Evolutionary conservation across 2,113 vertebrate genomes (phyloP), one percentile per base, ranked within the genome.

Genomic region (Rissa tridactyla): DNA sequence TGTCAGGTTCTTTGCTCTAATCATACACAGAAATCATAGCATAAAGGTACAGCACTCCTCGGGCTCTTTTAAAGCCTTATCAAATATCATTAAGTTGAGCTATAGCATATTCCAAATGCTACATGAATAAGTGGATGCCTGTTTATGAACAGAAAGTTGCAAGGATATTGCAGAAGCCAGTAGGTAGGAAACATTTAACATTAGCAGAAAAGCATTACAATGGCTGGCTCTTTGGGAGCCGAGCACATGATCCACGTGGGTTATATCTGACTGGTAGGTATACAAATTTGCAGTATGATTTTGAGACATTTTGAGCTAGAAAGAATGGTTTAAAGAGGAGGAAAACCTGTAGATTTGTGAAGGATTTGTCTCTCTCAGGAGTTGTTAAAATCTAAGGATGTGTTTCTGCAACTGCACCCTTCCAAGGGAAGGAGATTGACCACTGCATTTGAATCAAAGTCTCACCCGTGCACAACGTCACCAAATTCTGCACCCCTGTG

Each of bases 171-270:
- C 34, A 65, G 40, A 94, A 83, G 38, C 11, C 60, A 36, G 9
- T 71, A 49, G 61, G 27, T 12, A 34, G 23, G n/a, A 86, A 86
- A 72, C 1, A 2, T 82, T 72, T 49, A 25, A 11, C 6, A 8
- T 34, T 21, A 82, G 27, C 65, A 73, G 61, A 94, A 92, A 60
- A 11, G 15, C 10, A 7, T 54, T 54, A 21, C 17, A 49, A 18
- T 51, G 57, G 10, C 27, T 75, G 68, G 7, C 49, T 71, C 26
- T 94, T n/a, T 8, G 54, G 54, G 40, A 89, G 15, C 30, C 61
- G 12, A 44, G 23, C 21, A 34, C 1, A 3, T 27, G 16, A 44
- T 57, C 22, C 11, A 5, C 9, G 4, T 32, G 23, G 3, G 0
- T 38, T 82, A 13, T 60, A 29, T 21, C 34, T 78, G 61, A 54